Base-by-base conservation (phyloP, 2,113 vertebrate genomes). In the Collichthys lucidus region DNA sequence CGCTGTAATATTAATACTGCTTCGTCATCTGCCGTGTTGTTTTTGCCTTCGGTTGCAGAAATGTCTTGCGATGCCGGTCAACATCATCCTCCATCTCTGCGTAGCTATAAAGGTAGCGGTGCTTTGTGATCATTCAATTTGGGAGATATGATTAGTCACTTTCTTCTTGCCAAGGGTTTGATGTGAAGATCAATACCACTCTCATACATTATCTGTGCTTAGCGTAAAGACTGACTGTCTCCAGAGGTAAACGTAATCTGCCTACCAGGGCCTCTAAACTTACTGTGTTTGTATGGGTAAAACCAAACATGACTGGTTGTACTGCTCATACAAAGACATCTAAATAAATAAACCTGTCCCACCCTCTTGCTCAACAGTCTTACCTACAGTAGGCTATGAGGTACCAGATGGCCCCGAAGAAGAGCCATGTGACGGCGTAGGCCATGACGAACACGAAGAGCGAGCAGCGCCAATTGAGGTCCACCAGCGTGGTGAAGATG, bases 351-450 rank as follows among this genome's bases (percentile, higher is more conserved):
- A 40, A 29, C 6, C 2, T 46, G 7, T 26, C 0, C 26, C 16
- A 6, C 15, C 5, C n/a, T n/a, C 31, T 62, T 73, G 20, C 19
- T 67, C 47, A 10, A 5, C 20, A 61, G 0, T 53, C 89, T 84
- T 79, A 96, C 95, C 97, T 97, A 88, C 96, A 95, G 92, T 98
- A 99, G 71, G 98, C 98, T 29, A 99, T 98, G 82, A 98, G 95
- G 96, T 98, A 99, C 98, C 98, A 99, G 91, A 99, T 97, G 92
- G 97, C 96, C 55, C 98, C 98, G 6, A 99, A 99, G 93, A 98
- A 98, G 72, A 99, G 97, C 98, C 98, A 99, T 66, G 98, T 99
- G 93, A 97, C 94, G 6, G 97, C 97, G 11, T 99, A 99, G 83
- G 97, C 97, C 79, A 99, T 95, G 94, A 98, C 97, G 83, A 99